Conservation (phyloP, 2,113 vertebrate genomes). For the Scomber colias region DNA sequence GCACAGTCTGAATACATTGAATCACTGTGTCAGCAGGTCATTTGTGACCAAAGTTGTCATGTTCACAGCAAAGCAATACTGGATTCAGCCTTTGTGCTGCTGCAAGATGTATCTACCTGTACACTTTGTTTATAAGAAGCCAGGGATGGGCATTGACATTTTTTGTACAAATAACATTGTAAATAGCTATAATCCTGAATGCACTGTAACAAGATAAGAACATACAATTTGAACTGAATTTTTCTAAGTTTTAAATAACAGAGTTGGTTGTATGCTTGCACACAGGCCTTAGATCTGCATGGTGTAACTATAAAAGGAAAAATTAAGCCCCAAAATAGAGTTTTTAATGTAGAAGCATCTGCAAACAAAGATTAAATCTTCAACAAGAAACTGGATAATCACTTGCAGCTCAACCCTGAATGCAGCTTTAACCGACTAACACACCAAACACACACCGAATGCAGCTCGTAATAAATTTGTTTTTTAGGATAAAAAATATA, state of each 20-base stretch:
- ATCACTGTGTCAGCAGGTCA: slow-evolving; percentile 40
- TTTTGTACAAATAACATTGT: slow-evolving; percentile 84
- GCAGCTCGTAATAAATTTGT: slow-evolving; percentile 54
- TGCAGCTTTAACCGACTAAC: slow-evolving; percentile 47
- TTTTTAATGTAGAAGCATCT: slow-evolving; percentile 31
- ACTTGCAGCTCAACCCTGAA: slow-evolving; percentile 39
- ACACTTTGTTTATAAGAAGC: slow-evolving; percentile 81
- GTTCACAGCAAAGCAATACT: slow-evolving; percentile 69
- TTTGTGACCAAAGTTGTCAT: slow-evolving; percentile 38
- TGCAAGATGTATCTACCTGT: slow-evolving; percentile 81
- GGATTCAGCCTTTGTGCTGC: slow-evolving; percentile 62
- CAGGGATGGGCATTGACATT: slow-evolving; percentile 63
- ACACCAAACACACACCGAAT: slow-evolving; percentile 1
- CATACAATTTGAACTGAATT: slow-evolving; percentile 63
- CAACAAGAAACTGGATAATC: slow-evolving; percentile 39
- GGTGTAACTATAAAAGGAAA: slow-evolving; percentile 37
- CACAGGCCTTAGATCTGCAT: slow-evolving; percentile 67
- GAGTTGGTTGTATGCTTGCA: slow-evolving; percentile 50
- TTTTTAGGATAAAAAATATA: slow-evolving; percentile 60
- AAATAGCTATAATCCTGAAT: slow-evolving; percentile 81
- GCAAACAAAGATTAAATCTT: slow-evolving; percentile 42
- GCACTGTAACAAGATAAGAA: slow-evolving; percentile 73
- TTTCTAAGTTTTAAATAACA: slow-evolving; percentile 57
- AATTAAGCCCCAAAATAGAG: slow-evolving; percentile 30
- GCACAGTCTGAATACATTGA: slow-evolving; percentile 40